Conservation (phyloP, 1,140 invertebrate genomes). For the Eurosta solidaginis region DNA sequence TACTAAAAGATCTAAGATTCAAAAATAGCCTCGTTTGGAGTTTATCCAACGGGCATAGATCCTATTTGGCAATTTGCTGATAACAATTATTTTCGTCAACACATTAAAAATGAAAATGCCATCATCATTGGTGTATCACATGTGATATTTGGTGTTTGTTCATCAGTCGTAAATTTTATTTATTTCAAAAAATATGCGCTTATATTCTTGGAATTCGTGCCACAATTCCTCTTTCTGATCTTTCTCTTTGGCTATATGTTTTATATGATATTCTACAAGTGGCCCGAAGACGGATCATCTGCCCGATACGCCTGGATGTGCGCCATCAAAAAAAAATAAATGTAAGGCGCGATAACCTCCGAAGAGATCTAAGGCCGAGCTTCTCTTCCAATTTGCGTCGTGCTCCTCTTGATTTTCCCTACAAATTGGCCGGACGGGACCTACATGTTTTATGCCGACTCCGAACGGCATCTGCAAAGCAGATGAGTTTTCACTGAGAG, state of each 20-base stretch:
- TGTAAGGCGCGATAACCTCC: too few relatives aligned
- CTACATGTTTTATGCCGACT: too few relatives aligned
- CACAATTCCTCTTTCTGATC: constrained; percentile 88
- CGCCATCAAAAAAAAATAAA: too few relatives aligned
- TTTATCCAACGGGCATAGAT: constrained; percentile 70
- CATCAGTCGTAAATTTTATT: constrained; percentile 88
- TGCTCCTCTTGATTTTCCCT: too few relatives aligned
- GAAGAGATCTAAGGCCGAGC: too few relatives aligned
- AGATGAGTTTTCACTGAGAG: too few relatives aligned
- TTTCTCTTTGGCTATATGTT: constrained; percentile 94
- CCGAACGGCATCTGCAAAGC: too few relatives aligned
- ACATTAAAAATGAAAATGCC: constrained; percentile 98
- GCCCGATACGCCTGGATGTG: constrained; percentile 67
- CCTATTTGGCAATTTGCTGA: constrained; percentile 87
- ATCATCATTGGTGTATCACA: constrained; percentile 94
- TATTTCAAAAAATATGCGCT: constrained; percentile 77
- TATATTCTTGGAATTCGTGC: constrained; percentile 89
- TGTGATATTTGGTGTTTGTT: constrained; percentile 93
- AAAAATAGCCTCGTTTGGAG: background rate
- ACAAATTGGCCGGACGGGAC: too few relatives aligned
- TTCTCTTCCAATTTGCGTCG: too few relatives aligned
- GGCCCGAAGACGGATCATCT: constrained; percentile 64
- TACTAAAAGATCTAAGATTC: constrained; percentile 67
- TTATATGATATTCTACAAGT: constrained; percentile 91
- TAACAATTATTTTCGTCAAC: constrained; percentile 94